These are phyloP conservation scores for Platichthys flesus DNA, from an alignment of 2,113 vertebrate genomes.

Conservation along the genomic window DNA sequence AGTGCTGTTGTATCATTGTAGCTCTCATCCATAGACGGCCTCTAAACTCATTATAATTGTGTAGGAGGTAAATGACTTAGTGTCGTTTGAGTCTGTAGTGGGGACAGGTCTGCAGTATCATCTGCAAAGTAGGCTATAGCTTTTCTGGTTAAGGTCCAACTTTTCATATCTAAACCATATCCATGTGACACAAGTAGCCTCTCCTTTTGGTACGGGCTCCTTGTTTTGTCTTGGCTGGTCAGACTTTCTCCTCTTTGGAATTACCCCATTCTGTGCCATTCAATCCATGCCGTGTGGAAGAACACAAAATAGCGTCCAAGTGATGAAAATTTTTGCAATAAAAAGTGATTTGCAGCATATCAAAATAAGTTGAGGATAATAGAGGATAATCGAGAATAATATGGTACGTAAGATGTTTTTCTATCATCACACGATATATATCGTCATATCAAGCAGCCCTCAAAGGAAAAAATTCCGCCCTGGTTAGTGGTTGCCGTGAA, in stretches of 20 bases:
- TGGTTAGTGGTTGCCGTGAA: not conserved
- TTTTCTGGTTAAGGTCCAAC: not conserved
- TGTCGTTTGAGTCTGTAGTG: not conserved
- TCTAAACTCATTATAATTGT: not conserved
- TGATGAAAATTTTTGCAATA: not conserved
- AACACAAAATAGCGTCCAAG: not conserved
- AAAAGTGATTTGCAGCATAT: constrained; percentile 13
- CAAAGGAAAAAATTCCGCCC: not conserved
- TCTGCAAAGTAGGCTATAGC: not conserved
- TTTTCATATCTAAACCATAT: not conserved
- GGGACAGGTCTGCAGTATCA: not conserved
- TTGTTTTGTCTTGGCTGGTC: not conserved
- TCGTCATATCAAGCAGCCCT: not conserved
- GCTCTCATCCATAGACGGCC: not conserved
- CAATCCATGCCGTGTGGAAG: not conserved
- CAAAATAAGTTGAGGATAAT: constrained; percentile 10
- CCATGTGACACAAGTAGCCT: not conserved
- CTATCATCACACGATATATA: constrained; percentile 3
- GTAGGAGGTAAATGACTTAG: not conserved
- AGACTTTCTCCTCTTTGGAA: not conserved
- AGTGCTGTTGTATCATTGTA: not conserved
- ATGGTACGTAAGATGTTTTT: not conserved
- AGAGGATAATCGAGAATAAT: constrained; percentile 10
- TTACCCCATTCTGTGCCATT: not conserved
- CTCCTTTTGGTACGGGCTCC: not conserved